Conservation (phyloP, 1,140 invertebrate genomes). For the Lethrus apterus region DNA sequence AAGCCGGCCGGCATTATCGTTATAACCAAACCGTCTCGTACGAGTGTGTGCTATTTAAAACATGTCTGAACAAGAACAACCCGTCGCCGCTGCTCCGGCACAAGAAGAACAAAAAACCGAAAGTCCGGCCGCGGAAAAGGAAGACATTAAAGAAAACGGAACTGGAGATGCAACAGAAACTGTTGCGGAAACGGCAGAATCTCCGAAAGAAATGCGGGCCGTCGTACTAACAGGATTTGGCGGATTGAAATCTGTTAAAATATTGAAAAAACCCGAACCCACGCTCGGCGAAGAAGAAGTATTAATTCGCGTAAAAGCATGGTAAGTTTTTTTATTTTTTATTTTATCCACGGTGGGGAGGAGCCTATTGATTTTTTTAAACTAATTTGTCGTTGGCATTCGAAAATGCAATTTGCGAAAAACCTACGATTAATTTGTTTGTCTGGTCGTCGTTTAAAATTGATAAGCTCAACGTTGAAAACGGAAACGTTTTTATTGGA, state of each 20-base stretch:
- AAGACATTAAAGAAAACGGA: constrained; percentile 45
- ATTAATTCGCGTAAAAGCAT: constrained; percentile 74
- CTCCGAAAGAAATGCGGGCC: constrained; percentile 72
- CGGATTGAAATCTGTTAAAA: constrained; percentile 75
- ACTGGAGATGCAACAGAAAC: constrained; percentile 38
- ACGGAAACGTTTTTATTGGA: too few relatives aligned
- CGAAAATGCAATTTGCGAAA: too few relatives aligned
- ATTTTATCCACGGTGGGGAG: too few relatives aligned
- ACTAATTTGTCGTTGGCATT: too few relatives aligned
- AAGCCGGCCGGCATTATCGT: constrained; percentile 29
- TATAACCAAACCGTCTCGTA: constrained; percentile 5
- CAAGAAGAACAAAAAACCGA: constrained; percentile 46
- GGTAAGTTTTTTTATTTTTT: constrained; percentile 53
- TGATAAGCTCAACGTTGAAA: too few relatives aligned
- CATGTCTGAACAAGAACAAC: constrained; percentile 24
- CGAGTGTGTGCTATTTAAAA: not conserved
- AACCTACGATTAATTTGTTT: too few relatives aligned
- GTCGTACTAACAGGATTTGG: constrained; percentile 78
- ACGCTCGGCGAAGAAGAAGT: constrained; percentile 68
- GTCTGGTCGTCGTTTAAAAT: too few relatives aligned
- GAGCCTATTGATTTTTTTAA: too few relatives aligned
- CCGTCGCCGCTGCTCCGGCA: constrained; percentile 43
- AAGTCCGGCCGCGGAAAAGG: constrained; percentile 42
- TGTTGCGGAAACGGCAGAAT: constrained; percentile 45
- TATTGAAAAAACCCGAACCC: constrained; percentile 70